Evolutionary conservation across 2,113 vertebrate genomes (phyloP), one percentile per base, ranked within the genome.

Genomic region (Oophaga pumilio): DNA sequence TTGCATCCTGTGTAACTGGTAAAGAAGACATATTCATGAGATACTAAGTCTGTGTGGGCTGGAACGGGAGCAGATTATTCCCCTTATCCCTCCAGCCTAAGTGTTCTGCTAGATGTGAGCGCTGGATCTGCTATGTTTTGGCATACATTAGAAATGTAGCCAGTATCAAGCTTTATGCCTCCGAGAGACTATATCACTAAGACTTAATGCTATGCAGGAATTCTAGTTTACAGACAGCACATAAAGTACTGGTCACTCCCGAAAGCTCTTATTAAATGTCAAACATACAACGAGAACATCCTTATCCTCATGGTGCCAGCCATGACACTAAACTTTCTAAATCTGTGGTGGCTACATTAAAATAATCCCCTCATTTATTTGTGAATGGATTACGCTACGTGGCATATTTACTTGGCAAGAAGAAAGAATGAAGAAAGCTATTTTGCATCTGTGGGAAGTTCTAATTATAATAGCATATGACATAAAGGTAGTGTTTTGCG

Each of bases 161-260:
- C 90, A 87, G 89, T 77, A 88, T 89, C 80, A 4, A 90, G 90
- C 94, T 94, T 93, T 66, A 86, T 90, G 90, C 93, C 87, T 90
- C 92, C 90, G 91, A 94, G 95, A 93, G 96, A 95, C 94, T 94
- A 95, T 95, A 94, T 69, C 89, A 90, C 93, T 89, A 90, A 90
- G 81, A 92, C 91, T 91, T 93, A 93, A 88, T 91, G 78, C 82
- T 73, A 85, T 79, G 87, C 92, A 93, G 93, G 92, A 93, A 94
- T 94, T 91, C 90, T 91, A 87, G 85, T 52, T 91, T 92, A 91
- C 86, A 92, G 93, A 93, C 92, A 93, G 92, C 92, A 92, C 92
- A 86, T 86, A 86, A 86, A 86, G 76, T 66, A 86, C 17, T 4
- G 56, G 74, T 86, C 60, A 56, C 85, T 79, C 85, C 85, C 76